Conservation (phyloP, 2,113 vertebrate genomes). For the Triplophysa rosa region DNA sequence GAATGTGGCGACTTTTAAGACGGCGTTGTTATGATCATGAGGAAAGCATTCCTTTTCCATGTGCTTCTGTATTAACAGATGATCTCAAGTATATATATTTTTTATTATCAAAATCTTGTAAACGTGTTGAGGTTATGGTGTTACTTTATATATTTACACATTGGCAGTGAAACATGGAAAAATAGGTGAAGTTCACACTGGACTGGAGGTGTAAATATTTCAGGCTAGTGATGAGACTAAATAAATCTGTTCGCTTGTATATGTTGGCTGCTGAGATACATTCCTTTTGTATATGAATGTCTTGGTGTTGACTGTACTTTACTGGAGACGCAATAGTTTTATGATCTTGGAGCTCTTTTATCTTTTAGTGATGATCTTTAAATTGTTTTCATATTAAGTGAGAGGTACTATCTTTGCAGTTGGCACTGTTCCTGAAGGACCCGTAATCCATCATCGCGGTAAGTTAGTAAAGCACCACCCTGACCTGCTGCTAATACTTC, state of each 20-base stretch:
- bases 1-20: background rate
- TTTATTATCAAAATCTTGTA: slow-evolving; percentile 2
- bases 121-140: background rate
- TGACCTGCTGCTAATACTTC: background rate
- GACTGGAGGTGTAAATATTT: background rate
- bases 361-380: background rate
- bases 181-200: background rate
- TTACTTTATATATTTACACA: slow-evolving; percentile 6
- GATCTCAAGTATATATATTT: slow-evolving; percentile 17
- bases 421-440: background rate
- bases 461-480: slow-evolving; percentile 2
- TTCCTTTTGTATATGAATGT: slow-evolving; percentile 10
- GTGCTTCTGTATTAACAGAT: slow-evolving; percentile 16
- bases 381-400: background rate
- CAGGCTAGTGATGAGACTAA: background rate
- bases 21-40: background rate
- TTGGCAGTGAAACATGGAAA: slow-evolving; percentile 8
- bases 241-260: background rate
- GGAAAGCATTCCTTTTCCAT: slow-evolving; percentile 11
- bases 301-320: background rate
- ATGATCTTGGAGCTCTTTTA: background rate
- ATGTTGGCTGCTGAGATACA: background rate
- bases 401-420: background rate
- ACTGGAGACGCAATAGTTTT: background rate
- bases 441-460: background rate